A percentile compares a stretch with the other conserved stretches of the same genome.
Evolutionary conservation across 2,888 invertebrate genomes (phyloP).

Genomic region (Hoplodrina blanda): DNA sequence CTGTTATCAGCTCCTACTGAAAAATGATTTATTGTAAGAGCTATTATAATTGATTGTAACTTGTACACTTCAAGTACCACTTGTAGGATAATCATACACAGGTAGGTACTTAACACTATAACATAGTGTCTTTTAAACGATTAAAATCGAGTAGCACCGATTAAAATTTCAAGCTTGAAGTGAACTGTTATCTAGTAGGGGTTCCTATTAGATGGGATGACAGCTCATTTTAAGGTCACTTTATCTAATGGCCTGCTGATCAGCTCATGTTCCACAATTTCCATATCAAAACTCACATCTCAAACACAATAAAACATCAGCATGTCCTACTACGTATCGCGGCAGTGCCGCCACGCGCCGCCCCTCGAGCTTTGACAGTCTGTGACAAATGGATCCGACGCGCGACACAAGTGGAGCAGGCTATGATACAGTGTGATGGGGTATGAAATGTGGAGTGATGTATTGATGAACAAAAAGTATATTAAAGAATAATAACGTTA

Average conservation of each 20-base stretch:
- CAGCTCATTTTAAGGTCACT: no score
- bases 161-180: no score
- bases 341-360: slow-evolving; percentile 34
- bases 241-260: no score
- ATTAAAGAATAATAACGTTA: not conserved
- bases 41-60: not conserved
- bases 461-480: not conserved
- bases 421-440: slow-evolving; percentile 14
- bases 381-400: slow-evolving; percentile 76
- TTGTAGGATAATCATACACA: not conserved
- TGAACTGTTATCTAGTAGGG: no score
- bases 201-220: no score
- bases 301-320: slow-evolving; percentile 41
- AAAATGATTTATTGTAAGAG: not conserved
- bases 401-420: slow-evolving; percentile 30
- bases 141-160: not conserved
- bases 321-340: slow-evolving; percentile 3
- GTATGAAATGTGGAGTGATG: slow-evolving; percentile 14
- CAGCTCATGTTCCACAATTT: slow-evolving; percentile 4
- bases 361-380: slow-evolving; percentile 78
- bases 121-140: no score
- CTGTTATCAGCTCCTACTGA: not conserved
- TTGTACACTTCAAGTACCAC: not conserved
- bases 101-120: not conserved
- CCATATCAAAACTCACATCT: slow-evolving; percentile 19